Percentiles rank a stretch among this genome's conserved stretches.
phyloP scores from a whole-genome alignment of 1,140 invertebrate genomes.

The Acyrthosiphon pisum region DNA sequence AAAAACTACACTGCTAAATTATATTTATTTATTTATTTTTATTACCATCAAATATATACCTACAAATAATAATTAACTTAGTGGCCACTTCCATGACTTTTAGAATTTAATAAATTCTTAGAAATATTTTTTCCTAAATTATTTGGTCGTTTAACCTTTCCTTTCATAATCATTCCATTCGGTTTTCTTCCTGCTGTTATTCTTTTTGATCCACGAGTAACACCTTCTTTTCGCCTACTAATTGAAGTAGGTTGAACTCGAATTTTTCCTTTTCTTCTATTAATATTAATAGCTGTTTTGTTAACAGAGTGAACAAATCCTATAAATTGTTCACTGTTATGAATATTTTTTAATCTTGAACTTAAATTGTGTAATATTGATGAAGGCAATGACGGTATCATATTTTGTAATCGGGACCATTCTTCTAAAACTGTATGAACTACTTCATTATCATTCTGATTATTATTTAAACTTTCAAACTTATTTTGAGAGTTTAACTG shows the following conservation, averaged over 20 bases:
- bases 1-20: too few species aligned
- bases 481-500: neutral
- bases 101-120: neutral
- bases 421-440: conserved; percentile 1
- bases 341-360: neutral
- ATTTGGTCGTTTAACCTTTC: neutral
- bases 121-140: conserved; percentile 36
- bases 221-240: neutral
- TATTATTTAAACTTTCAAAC: neutral
- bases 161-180: neutral
- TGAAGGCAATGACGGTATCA: neutral
- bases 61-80: neutral
- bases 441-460: neutral
- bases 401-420: conserved; percentile 30
- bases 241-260: neutral
- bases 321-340: conserved; percentile 24
- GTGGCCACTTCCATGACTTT: neutral
- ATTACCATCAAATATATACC: too few species aligned
- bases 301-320: conserved; percentile 26
- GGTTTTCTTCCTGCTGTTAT: conserved; percentile 4
- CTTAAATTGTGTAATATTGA: conserved; percentile 5
- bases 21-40: too few species aligned
- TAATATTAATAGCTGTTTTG: neutral
- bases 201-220: conserved; percentile 29
- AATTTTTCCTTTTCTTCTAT: conserved; percentile 37